Percentiles rank a stretch among this genome's conserved stretches.
Evolutionary conservation across 2,888 invertebrate genomes (phyloP).

Genomic region (Osmoderma eremita): DNA sequence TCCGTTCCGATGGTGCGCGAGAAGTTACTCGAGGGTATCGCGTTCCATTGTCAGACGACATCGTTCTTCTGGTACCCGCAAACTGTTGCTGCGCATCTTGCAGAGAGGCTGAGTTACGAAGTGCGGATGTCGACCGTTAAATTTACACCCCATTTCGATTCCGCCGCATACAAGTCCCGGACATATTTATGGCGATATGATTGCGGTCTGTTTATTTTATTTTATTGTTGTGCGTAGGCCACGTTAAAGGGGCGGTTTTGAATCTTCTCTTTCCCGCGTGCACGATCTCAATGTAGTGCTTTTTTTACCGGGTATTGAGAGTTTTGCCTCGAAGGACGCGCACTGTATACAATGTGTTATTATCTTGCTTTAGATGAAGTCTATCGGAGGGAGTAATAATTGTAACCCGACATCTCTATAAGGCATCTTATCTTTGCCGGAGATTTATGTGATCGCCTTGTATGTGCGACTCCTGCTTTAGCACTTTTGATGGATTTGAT

Average conservation of each 20-base stretch:
- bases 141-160: slow-evolving; percentile 63
- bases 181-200: slow-evolving; percentile 52
- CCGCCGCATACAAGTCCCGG: slow-evolving; percentile 52
- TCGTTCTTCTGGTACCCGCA: slow-evolving; percentile 9
- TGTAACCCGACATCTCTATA: slow-evolving; percentile 41
- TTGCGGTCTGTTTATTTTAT: slow-evolving; percentile 51
- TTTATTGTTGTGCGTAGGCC: slow-evolving; percentile 48
- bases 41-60: slow-evolving; percentile 7
- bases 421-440: slow-evolving; percentile 38
- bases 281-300: background rate
- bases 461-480: slow-evolving; percentile 17
- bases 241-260: slow-evolving; percentile 46
- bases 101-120: slow-evolving; percentile 51
- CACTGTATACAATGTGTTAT: slow-evolving; percentile 46
- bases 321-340: slow-evolving; percentile 42
- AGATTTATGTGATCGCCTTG: slow-evolving; percentile 28
- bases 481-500: slow-evolving; percentile 11
- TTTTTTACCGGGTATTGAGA: slow-evolving; percentile 26
- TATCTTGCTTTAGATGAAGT: slow-evolving; percentile 49
- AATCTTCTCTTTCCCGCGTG: slow-evolving; percentile 24
- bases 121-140: slow-evolving; percentile 57
- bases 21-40: background rate
- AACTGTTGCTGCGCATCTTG: slow-evolving; percentile 35
- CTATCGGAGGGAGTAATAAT: slow-evolving; percentile 42
- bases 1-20: no score